phyloP scores from a whole-genome alignment of 2,888 invertebrate species.

The Oscheius sp. region DNA sequence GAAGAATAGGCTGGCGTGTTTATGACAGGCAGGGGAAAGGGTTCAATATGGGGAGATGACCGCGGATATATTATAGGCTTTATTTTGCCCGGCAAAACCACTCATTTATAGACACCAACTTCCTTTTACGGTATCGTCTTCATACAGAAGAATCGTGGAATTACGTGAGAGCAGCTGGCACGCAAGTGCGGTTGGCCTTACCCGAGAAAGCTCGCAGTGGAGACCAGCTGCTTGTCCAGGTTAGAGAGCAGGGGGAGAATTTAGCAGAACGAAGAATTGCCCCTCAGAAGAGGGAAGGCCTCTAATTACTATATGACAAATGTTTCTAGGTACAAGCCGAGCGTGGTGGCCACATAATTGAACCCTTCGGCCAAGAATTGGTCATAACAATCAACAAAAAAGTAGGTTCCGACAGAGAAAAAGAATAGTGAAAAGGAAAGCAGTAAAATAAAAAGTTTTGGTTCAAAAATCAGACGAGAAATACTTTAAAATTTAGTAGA shows the following conservation, averaged over 20 bases:
- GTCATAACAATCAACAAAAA: constrained; percentile 52
- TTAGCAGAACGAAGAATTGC: constrained; percentile 31
- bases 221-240: constrained; percentile 60
- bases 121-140: constrained; percentile 52
- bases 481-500: neutral
- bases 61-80: too few species aligned
- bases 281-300: neutral
- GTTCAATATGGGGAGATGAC: neutral
- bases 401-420: neutral
- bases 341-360: constrained; percentile 53
- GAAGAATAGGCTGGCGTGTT: neutral
- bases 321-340: constrained; percentile 61
- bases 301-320: neutral
- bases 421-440: neutral
- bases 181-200: constrained; percentile 55
- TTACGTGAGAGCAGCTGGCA: constrained; percentile 51
- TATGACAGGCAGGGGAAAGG: neutral
- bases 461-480: neutral
- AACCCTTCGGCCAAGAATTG: constrained; percentile 63
- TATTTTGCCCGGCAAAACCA: neutral
- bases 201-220: constrained; percentile 47
- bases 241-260: constrained; percentile 4
- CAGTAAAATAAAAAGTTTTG: neutral
- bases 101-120: constrained; percentile 48
- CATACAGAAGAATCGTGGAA: constrained; percentile 51